These are phyloP conservation scores for Pelmatolapia mariae DNA, from an alignment of 2,113 vertebrate genomes.

Conservation along the genomic window DNA sequence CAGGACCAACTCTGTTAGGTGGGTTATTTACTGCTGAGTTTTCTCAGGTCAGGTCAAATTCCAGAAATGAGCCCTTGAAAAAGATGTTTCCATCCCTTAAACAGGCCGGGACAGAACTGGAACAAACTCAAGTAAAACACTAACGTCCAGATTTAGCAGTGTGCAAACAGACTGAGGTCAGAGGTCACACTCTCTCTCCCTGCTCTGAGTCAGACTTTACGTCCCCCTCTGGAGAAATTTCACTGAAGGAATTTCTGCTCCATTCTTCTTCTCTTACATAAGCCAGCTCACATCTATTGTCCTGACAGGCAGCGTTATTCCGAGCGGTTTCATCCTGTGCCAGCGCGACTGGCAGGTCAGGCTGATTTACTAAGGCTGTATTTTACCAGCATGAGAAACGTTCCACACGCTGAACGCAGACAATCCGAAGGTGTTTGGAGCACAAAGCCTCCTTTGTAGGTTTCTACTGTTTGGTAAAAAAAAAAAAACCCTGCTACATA, in stretches of 20 bases:
- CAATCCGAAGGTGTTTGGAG: no score
- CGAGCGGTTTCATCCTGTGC: neutral
- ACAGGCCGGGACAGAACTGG: neutral
- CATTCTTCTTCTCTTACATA: neutral
- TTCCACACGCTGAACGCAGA: neutral
- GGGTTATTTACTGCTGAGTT: neutral
- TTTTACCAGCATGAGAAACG: neutral
- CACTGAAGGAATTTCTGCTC: neutral
- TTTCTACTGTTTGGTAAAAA: neutral
- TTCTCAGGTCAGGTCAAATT: neutral
- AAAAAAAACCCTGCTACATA: neutral
- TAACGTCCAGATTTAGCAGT: neutral
- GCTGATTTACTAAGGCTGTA: neutral
- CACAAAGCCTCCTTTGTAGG: neutral
- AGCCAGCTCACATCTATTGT: neutral
- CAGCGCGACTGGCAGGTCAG: neutral
- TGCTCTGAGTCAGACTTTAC: neutral
- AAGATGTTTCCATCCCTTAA: neutral
- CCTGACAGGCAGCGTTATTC: neutral
- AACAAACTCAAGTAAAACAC: neutral
- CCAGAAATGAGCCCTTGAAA: neutral
- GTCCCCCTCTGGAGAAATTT: neutral
- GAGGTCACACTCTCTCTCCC: neutral
- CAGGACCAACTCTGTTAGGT: fast-evolving
- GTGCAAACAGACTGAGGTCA: neutral